Conservation (phyloP, 2,113 vertebrate species). For the Australoheros scitulus region DNA sequence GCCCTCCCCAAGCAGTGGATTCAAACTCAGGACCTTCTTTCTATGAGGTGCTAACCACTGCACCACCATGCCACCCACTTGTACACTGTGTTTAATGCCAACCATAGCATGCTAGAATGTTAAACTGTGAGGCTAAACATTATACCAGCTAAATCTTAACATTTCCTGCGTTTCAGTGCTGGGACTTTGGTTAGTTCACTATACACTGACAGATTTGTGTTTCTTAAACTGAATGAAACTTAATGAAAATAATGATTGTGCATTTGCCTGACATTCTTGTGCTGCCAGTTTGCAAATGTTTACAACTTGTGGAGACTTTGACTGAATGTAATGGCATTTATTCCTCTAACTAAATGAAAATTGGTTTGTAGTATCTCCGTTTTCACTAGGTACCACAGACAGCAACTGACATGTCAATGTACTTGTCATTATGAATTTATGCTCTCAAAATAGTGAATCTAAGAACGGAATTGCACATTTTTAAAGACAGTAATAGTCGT, state of each 20-base stretch:
- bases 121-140: background rate
- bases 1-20: background rate
- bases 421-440: too few species aligned
- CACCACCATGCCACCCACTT: background rate
- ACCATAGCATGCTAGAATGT: background rate
- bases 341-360: background rate
- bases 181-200: background rate
- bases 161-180: background rate
- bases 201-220: background rate
- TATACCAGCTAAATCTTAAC: background rate
- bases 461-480: too few species aligned
- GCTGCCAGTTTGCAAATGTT: background rate
- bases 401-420: too few species aligned
- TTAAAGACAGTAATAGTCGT: too few species aligned
- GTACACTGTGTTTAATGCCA: background rate
- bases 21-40: too few species aligned
- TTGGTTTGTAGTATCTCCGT: background rate
- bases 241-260: background rate
- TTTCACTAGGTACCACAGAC: background rate
- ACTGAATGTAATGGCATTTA: background rate
- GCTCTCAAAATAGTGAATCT: too few species aligned
- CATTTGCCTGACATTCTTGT: background rate
- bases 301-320: background rate
- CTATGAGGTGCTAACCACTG: background rate
- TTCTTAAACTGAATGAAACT: background rate